phyloP scores from a whole-genome alignment of 2,888 invertebrate species.

The Euproctis similis region DNA sequence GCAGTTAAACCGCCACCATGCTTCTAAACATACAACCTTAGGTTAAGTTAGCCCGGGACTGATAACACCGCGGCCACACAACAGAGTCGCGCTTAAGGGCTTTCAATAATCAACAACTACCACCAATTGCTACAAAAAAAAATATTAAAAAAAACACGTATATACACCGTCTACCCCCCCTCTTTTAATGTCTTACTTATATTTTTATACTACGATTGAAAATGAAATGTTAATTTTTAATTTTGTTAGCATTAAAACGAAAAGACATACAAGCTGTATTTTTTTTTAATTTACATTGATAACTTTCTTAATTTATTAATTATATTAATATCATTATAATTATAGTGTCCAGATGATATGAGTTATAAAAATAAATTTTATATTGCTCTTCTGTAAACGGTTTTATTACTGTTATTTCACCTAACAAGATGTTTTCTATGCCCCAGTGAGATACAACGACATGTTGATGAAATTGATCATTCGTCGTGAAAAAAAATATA shows the following conservation, averaged over 20 bases:
- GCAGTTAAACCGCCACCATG: constrained; percentile 37
- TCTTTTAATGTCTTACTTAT: constrained; percentile 72
- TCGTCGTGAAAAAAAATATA: too few species aligned
- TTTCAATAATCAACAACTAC: constrained; percentile 9
- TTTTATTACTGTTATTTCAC: too few species aligned
- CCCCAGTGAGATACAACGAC: too few species aligned
- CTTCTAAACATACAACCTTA: constrained; percentile 4
- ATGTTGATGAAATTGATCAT: too few species aligned
- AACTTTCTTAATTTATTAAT: constrained; percentile 12
- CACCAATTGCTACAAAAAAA: constrained; percentile 20
- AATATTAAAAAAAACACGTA: constrained; percentile 29
- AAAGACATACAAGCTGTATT: constrained; percentile 71
- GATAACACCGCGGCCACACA: constrained; percentile 9
- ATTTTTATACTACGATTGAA: constrained; percentile 73
- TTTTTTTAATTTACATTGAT: constrained; percentile 43
- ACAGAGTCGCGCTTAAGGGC: constrained; percentile 7
- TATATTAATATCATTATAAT: too few species aligned
- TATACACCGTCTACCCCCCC: constrained; percentile 38
- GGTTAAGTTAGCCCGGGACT: constrained; percentile 29
- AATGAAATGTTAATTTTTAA: constrained; percentile 74
- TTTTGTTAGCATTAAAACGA: constrained; percentile 75
- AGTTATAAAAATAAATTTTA: constrained; percentile 68
- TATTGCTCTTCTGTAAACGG: constrained; percentile 64
- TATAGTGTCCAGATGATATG: constrained; percentile 47
- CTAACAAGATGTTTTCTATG: too few species aligned